Percentiles rank a stretch among this genome's conserved stretches.
Evolutionary conservation across 2,797 vertebrate genomes (phyloP).

Genomic region (Phrynocephalus guinanensis): DNA sequence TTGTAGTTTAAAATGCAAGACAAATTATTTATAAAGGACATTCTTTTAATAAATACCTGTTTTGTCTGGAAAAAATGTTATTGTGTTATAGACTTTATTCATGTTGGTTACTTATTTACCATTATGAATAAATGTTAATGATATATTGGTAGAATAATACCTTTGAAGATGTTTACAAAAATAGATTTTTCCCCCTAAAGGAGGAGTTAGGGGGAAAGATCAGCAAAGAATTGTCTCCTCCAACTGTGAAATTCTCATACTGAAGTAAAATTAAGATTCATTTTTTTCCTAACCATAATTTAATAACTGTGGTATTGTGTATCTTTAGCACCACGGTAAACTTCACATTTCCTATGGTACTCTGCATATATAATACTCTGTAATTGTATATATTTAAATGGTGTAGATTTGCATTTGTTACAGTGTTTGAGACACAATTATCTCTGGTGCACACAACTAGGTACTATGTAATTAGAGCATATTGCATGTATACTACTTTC

Average conservation of each 20-base stretch:
- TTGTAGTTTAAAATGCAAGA: constrained; percentile 87
- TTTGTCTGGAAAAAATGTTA: constrained; percentile 89
- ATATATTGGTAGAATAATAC: constrained; percentile 72
- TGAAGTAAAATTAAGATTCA: constrained; percentile 51
- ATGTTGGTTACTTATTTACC: constrained; percentile 78
- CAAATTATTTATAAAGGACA: constrained; percentile 87
- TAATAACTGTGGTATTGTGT: constrained; percentile 72
- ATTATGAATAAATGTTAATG: constrained; percentile 78
- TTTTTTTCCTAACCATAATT: constrained; percentile 74
- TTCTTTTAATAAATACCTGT: constrained; percentile 91
- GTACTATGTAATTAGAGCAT: constrained; percentile 71
- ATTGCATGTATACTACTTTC: constrained; percentile 76
- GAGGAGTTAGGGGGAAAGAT: constrained; percentile 63
- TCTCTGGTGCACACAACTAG: constrained; percentile 74
- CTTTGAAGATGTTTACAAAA: constrained; percentile 81
- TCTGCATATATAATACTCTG: constrained; percentile 69
- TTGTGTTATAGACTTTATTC: constrained; percentile 84
- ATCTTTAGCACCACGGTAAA: constrained; percentile 71
- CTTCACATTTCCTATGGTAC: constrained; percentile 72
- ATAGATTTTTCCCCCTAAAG: constrained; percentile 62
- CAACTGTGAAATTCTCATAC: constrained; percentile 76
- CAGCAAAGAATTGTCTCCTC: constrained; percentile 71
- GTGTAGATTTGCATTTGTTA: constrained; percentile 74
- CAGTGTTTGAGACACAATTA: constrained; percentile 78
- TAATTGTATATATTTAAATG: constrained; percentile 72